Evolutionary conservation across 2,113 vertebrate species (phyloP).

Genomic region (Saimiri boliviensis): DNA sequence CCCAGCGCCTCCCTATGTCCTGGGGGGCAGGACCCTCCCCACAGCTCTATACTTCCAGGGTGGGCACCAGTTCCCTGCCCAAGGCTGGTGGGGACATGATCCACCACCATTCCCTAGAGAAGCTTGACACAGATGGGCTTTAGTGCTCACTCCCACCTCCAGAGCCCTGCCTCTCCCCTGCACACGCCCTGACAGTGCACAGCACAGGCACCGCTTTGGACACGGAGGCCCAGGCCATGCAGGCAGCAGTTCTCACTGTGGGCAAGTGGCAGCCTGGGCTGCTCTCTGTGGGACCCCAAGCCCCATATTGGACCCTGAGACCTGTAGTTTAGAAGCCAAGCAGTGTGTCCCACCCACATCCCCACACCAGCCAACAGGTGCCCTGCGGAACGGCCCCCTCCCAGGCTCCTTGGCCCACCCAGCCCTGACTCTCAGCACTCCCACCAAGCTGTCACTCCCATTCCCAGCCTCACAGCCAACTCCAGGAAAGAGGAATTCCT

Average conservation of each 20-base stretch:
- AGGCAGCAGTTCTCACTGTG: background rate
- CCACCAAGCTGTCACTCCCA: background rate
- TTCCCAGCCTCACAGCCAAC: background rate
- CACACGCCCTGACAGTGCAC: background rate
- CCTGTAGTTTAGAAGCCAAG: background rate
- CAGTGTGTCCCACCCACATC: background rate
- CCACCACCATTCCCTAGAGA: too few species aligned
- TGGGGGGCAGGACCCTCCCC: background rate
- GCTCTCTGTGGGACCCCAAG: background rate
- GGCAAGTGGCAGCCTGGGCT: background rate
- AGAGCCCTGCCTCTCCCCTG: background rate
- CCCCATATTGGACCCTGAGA: background rate
- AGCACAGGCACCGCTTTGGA: background rate
- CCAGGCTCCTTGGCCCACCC: background rate
- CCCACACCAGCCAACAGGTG: background rate
- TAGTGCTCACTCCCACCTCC: background rate
- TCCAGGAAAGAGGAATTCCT: background rate
- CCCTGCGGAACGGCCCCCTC: background rate
- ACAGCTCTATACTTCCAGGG: background rate
- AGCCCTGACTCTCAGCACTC: background rate
- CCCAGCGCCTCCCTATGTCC: background rate
- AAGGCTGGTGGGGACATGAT: background rate
- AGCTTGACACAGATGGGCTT: background rate
- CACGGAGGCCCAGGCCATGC: background rate
- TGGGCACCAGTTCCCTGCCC: background rate